Evolutionary conservation across 2,113 vertebrate genomes (phyloP).

Genomic region (Synchiropus splendidus): DNA sequence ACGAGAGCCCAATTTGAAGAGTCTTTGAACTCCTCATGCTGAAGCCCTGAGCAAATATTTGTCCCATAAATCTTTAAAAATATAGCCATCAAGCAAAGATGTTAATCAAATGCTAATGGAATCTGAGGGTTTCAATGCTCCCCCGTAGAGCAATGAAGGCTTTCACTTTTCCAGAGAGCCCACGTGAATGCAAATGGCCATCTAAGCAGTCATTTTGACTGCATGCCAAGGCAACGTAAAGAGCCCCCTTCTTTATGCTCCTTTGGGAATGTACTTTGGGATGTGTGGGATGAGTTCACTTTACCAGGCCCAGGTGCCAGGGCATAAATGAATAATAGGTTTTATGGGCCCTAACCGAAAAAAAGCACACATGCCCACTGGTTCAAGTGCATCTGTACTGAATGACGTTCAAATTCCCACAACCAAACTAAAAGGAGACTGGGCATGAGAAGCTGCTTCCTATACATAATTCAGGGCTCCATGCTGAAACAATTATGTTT

Average conservation of each 20-base stretch:
- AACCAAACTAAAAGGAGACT: slow-evolving; percentile 53
- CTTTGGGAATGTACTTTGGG: slow-evolving; percentile 57
- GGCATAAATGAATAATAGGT: slow-evolving; percentile 62
- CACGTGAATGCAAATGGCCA: slow-evolving; percentile 62
- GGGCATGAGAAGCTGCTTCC: slow-evolving; percentile 55
- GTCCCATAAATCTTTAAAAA: slow-evolving; percentile 60
- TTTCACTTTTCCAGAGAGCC: slow-evolving; percentile 53
- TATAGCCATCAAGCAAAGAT: slow-evolving; percentile 63
- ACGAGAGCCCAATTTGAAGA: too few relatives aligned
- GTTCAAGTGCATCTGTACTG: slow-evolving; percentile 57
- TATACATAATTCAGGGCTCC: slow-evolving; percentile 64
- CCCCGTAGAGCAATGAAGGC: slow-evolving; percentile 47
- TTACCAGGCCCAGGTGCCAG: slow-evolving; percentile 63
- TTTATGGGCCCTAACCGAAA: slow-evolving; percentile 48
- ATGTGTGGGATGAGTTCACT: slow-evolving; percentile 63
- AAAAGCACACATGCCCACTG: slow-evolving; percentile 33
- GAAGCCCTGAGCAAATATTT: slow-evolving; percentile 64
- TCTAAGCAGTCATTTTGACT: slow-evolving; percentile 56
- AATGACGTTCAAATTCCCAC: slow-evolving; percentile 63
- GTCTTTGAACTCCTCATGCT: slow-evolving; percentile 43
- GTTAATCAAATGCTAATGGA: slow-evolving; percentile 65
- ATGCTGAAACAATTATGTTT: slow-evolving; percentile 63
- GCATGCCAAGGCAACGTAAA: slow-evolving; percentile 59
- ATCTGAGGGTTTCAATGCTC: slow-evolving; percentile 47
- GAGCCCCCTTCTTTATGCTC: slow-evolving; percentile 59